Percentiles rank a stretch among this genome's conserved stretches.
Evolutionary conservation across 2,888 invertebrate genomes (phyloP).

Genomic region (Cephonodes hylas): DNA sequence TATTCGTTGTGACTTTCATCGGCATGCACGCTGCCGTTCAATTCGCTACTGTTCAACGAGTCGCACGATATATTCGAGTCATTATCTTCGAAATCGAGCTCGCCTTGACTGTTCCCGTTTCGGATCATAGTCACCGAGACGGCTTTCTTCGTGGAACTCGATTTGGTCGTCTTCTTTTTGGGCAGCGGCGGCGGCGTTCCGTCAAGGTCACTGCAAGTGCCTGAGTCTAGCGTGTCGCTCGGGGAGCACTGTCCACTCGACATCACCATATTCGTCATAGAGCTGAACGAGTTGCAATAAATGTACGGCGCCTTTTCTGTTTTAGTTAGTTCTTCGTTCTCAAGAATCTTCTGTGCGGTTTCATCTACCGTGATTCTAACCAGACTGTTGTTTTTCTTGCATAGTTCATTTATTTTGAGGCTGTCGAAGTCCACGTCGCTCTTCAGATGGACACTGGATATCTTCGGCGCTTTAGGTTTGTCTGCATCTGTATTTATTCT

Average conservation of each 20-base stretch:
- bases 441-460: constrained; percentile 74
- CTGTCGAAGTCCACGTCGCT: constrained; percentile 71
- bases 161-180: constrained; percentile 83
- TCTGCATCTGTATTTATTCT: constrained; percentile 84
- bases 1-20: constrained; percentile 74
- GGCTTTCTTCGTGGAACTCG: constrained; percentile 70
- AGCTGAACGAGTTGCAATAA: constrained; percentile 82
- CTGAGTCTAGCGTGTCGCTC: constrained; percentile 91
- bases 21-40: constrained; percentile 77
- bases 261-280: constrained; percentile 82
- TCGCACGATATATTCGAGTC: constrained; percentile 91
- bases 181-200: constrained; percentile 86
- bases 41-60: constrained; percentile 88
- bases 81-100: constrained; percentile 86
- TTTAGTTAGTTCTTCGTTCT: constrained; percentile 72
- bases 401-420: constrained; percentile 61
- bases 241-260: constrained; percentile 92
- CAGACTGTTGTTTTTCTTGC: constrained; percentile 77
- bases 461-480: constrained; percentile 73
- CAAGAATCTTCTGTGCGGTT: constrained; percentile 70
- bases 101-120: constrained; percentile 82
- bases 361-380: constrained; percentile 82
- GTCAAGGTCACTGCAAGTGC: constrained; percentile 92
- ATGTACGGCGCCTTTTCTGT: constrained; percentile 79
- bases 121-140: constrained; percentile 82